A percentile compares a stretch with the other conserved stretches of the same genome.
phyloP scores from a whole-genome alignment of 2,888 invertebrate species.

The Trichacis sp. region DNA sequence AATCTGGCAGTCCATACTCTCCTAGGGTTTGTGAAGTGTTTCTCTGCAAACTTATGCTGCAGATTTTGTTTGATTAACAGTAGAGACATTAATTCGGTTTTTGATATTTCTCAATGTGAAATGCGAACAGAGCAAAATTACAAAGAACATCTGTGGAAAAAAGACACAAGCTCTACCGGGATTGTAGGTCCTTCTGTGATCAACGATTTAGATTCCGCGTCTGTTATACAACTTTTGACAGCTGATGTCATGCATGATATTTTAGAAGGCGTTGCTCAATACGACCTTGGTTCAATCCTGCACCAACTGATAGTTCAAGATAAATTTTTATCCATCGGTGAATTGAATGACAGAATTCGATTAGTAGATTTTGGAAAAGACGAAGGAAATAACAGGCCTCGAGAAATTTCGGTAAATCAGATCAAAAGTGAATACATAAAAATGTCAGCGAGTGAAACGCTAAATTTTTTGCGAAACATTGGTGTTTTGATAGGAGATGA shows the following conservation, averaged over 20 bases:
- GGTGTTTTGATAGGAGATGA: constrained; percentile 29
- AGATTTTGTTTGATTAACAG: constrained; percentile 24
- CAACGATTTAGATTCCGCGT: background rate
- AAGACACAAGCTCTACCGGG: constrained; percentile 18
- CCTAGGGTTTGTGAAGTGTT: constrained; percentile 31
- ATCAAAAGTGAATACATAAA: constrained; percentile 14
- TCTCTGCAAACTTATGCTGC: constrained; percentile 32
- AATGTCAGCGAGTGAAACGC: constrained; percentile 37
- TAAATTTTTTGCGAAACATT: constrained; percentile 26
- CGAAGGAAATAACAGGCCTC: constrained; percentile 30
- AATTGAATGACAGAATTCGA: constrained; percentile 34
- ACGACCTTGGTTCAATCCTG: constrained; percentile 37
- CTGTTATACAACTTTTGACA: constrained; percentile 17
- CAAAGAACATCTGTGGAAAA: constrained; percentile 9
- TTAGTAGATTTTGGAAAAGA: constrained; percentile 31
- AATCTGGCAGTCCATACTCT: constrained; percentile 37
- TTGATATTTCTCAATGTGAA: constrained; percentile 12
- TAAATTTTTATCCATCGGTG: constrained; percentile 29
- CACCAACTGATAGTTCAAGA: constrained; percentile 32
- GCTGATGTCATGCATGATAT: constrained; percentile 28
- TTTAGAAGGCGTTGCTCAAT: constrained; percentile 35
- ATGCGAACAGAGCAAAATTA: constrained; percentile 20
- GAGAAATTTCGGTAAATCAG: background rate
- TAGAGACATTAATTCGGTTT: constrained; percentile 16
- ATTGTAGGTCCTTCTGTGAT: constrained; percentile 21